Percentiles rank a stretch among this genome's conserved stretches.
Evolutionary conservation across 2,888 invertebrate species (phyloP).

Genomic region (Andrena flavipes): DNA sequence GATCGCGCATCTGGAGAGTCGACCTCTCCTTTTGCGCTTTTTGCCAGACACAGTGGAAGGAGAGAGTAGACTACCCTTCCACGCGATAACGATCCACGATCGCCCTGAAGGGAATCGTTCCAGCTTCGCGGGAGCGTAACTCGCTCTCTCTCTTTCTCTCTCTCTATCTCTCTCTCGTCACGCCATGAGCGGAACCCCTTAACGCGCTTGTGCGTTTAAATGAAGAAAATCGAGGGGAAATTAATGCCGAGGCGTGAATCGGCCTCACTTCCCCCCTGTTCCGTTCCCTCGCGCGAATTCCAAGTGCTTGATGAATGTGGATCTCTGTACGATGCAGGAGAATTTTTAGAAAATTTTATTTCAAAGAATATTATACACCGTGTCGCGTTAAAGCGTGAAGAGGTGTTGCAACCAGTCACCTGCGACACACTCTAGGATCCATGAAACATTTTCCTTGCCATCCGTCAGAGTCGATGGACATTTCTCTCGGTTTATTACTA

Average conservation of each 20-base stretch:
- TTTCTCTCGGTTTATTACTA: neutral
- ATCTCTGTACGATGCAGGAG: neutral
- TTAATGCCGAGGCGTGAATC: conserved; percentile 62
- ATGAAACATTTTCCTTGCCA: neutral
- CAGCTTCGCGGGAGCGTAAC: conserved; percentile 64
- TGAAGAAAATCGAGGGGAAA: conserved; percentile 67
- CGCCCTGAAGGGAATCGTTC: conserved; percentile 69
- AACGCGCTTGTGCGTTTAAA: conserved; percentile 50
- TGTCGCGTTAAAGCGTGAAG: neutral
- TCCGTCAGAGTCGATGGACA: neutral
- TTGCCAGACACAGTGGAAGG: conserved; percentile 30
- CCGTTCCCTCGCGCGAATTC: neutral
- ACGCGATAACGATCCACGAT: conserved; percentile 69
- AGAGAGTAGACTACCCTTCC: conserved; percentile 59
- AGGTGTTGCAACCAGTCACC: neutral
- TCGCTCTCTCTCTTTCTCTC: conserved; percentile 54
- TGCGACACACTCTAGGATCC: neutral
- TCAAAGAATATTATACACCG: neutral
- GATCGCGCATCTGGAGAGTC: conserved; percentile 59
- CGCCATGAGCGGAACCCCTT: conserved; percentile 58
- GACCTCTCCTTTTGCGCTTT: conserved; percentile 42
- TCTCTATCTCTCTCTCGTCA: conserved; percentile 57
- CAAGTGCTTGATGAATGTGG: neutral
- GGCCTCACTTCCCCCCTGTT: conserved; percentile 18
- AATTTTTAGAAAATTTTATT: neutral